These are phyloP conservation scores for Gallinago jamesoni DNA, from an alignment of 2,113 vertebrate species.

Conservation along the genomic window DNA sequence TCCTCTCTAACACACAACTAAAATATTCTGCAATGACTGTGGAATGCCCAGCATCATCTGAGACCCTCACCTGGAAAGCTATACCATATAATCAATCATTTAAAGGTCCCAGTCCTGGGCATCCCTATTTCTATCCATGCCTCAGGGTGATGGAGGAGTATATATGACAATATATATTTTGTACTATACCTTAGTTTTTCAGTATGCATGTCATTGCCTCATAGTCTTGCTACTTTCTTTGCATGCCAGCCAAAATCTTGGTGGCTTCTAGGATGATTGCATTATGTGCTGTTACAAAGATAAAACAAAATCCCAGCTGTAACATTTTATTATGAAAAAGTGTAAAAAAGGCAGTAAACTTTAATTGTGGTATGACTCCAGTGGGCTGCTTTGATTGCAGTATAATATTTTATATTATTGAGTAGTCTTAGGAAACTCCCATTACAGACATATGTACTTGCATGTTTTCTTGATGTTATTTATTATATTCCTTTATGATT, in stretches of 20 bases:
- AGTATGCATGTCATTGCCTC: neutral
- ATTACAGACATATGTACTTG: rapidly evolving
- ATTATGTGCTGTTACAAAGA: neutral
- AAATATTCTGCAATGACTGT: neutral
- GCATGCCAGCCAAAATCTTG: neutral
- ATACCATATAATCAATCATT: rapidly evolving
- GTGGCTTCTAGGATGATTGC: neutral
- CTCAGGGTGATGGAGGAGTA: neutral
- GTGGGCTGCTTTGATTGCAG: neutral
- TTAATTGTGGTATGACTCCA: neutral
- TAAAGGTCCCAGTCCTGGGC: neutral
- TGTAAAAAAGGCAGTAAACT: neutral
- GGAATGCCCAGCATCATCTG: neutral
- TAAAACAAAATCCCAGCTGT: neutral
- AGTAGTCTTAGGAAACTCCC: neutral
- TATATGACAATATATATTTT: neutral
- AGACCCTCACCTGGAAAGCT: neutral
- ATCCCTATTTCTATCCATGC: neutral
- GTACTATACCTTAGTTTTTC: too few relatives aligned
- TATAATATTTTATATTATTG: neutral
- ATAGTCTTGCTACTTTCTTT: neutral
- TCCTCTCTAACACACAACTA: neutral
- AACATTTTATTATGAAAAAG: neutral
- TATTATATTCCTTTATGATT: neutral
- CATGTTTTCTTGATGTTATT: neutral